phyloP scores from a whole-genome alignment of 2,888 invertebrate species.

The Spatulosminthurus flaviceps region DNA sequence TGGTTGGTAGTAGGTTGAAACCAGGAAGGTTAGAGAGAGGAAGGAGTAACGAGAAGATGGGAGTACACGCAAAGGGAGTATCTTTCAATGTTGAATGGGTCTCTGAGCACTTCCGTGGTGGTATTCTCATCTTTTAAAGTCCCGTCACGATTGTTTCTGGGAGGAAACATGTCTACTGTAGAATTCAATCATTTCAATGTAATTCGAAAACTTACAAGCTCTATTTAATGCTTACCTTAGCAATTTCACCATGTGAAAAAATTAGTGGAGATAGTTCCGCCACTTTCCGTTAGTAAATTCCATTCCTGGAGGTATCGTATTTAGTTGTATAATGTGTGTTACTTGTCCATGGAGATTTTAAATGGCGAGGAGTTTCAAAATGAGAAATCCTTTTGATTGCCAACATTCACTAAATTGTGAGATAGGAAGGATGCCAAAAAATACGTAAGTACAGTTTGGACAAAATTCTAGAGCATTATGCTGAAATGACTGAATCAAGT shows the following conservation, averaged over 20 bases:
- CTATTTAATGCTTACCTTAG: background rate
- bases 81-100: too few relatives aligned
- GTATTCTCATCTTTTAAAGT: background rate
- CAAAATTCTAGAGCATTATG: background rate
- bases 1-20: too few relatives aligned
- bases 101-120: conserved; percentile 14
- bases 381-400: background rate
- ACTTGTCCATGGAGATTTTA: too few relatives aligned
- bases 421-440: background rate
- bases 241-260: too few relatives aligned
- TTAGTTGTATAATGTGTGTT: too few relatives aligned
- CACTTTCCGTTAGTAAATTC: too few relatives aligned
- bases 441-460: background rate
- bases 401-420: background rate
- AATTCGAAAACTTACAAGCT: background rate
- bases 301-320: too few relatives aligned
- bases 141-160: background rate
- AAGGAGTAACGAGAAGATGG: background rate
- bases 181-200: background rate
- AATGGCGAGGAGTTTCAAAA: background rate
- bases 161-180: background rate
- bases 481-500: conserved; percentile 1
- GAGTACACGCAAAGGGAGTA: background rate
- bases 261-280: too few relatives aligned
- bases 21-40: background rate